Base-by-base conservation (phyloP, 1,140 invertebrate genomes). In the Aleiodes sp. region DNA sequence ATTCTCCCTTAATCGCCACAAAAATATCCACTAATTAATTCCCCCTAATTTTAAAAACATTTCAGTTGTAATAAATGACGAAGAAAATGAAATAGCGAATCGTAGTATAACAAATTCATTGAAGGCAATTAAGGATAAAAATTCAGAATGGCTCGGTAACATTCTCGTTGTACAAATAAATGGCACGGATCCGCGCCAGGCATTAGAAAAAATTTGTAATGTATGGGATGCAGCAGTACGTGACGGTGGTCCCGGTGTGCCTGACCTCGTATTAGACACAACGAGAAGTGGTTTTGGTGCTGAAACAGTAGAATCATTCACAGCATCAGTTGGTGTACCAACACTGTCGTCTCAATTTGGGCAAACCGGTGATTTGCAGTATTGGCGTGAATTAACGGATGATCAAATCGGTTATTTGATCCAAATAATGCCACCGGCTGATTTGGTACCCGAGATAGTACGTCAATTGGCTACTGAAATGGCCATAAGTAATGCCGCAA, bases 401-500 rank as follows among this genome's bases (percentile, higher is more conserved):
- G 88, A 90, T 31, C 91, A 95, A 78, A 88, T 89, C 37, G 90
- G 89, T 68, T 94, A 92, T 83, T 80, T 95, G 9, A 78, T 91
- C 1, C 89, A 89, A 73, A 84, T 97, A 29, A 93, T 92, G 87
- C 93, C 94, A 0, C 95, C 95, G 1, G 91, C 91, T 0, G 94
- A 96, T 78, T 86, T 96, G 8, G 90, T 96, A 64, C 91, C 94
- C 0, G 93, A 96, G 80, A 89, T 91, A 3, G 89, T 98, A 0
- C 87, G 94, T 52, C 92, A 93, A 46, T 91, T 97, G 66, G 92
- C 95, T 1, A 87, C 88, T 1, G 87, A 89, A 26, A 91, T 96
- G 82, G 95, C 96, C 75, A 94, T 97, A 46, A 95, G 92, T 12
- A 96, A 96, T 84, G 94, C 96, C 16, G 96, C 94, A 2, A 93